Evolutionary conservation across 2,888 invertebrate species (phyloP).

Genomic region (Harpalus rubripes): DNA sequence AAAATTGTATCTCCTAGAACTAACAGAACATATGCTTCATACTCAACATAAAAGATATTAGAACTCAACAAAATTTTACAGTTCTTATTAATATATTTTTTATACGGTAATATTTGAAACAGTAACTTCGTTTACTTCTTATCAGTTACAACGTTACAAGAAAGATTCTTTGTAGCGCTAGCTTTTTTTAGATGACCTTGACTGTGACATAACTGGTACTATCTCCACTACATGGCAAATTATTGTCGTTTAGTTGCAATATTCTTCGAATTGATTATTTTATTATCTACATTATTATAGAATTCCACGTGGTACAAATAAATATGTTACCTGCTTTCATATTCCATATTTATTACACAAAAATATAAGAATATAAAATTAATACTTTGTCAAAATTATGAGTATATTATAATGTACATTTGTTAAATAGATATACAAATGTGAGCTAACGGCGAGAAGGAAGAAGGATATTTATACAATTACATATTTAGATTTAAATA

Average conservation of each 20-base stretch:
- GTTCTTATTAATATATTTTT: neutral
- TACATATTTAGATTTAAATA: neutral
- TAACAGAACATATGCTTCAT: no score
- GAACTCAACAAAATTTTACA: neutral
- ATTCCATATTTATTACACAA: neutral
- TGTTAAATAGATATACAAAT: no score
- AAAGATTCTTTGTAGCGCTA: slow-evolving; percentile 22
- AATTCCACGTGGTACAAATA: neutral
- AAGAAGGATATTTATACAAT: neutral
- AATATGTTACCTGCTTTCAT: neutral
- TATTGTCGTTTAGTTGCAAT: slow-evolving; percentile 27
- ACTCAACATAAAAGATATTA: no score
- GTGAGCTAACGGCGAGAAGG: no score
- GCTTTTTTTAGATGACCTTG: slow-evolving; percentile 38
- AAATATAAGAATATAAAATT: no score
- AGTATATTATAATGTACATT: no score
- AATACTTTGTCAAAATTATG: no score
- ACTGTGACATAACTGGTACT: slow-evolving; percentile 36
- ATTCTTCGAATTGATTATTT: slow-evolving; percentile 33
- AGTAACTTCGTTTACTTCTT: slow-evolving; percentile 34
- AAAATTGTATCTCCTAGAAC: no score
- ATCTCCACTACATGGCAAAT: slow-evolving; percentile 31
- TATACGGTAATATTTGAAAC: slow-evolving; percentile 15
- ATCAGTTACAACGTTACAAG: no score
- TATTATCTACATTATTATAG: neutral